Evolutionary conservation across 2,888 invertebrate species (phyloP).

Genomic region (Folsomia manolachei): DNA sequence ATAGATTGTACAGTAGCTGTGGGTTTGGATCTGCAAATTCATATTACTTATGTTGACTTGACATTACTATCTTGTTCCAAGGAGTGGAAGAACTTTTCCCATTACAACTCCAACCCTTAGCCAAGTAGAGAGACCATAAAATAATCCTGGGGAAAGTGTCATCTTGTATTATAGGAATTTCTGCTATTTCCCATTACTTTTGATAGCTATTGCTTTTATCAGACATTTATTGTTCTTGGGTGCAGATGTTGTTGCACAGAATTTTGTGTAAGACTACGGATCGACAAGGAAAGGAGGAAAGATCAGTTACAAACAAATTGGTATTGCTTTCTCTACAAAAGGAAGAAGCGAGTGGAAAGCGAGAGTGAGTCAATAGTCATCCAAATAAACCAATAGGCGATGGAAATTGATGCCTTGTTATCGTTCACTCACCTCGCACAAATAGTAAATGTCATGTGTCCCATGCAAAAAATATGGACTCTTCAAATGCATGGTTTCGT

Average conservation of each 20-base stretch:
- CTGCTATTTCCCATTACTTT: constrained; percentile 15
- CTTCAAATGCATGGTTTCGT: neutral
- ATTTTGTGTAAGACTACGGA: neutral
- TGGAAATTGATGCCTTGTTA: neutral
- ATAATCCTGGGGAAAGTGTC: constrained; percentile 21
- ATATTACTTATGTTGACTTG: neutral
- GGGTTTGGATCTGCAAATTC: neutral
- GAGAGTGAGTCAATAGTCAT: neutral
- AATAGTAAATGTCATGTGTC: too few relatives aligned
- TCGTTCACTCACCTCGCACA: neutral
- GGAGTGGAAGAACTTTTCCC: constrained; percentile 13
- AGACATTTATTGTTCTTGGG: neutral
- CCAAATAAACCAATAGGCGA: too few relatives aligned
- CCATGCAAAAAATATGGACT: neutral
- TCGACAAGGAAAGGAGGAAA: too few relatives aligned
- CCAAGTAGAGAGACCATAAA: constrained; percentile 17
- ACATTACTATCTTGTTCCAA: neutral
- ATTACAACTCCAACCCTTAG: neutral
- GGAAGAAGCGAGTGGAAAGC: neutral
- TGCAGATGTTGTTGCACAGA: neutral
- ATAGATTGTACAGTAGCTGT: neutral
- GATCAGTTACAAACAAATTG: neutral
- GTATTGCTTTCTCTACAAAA: neutral
- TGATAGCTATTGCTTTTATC: constrained; percentile 11
- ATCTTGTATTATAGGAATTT: constrained; percentile 15